Evolutionary conservation across 2,888 invertebrate species (phyloP).

Genomic region (Dasysyrphus albostriatus): DNA sequence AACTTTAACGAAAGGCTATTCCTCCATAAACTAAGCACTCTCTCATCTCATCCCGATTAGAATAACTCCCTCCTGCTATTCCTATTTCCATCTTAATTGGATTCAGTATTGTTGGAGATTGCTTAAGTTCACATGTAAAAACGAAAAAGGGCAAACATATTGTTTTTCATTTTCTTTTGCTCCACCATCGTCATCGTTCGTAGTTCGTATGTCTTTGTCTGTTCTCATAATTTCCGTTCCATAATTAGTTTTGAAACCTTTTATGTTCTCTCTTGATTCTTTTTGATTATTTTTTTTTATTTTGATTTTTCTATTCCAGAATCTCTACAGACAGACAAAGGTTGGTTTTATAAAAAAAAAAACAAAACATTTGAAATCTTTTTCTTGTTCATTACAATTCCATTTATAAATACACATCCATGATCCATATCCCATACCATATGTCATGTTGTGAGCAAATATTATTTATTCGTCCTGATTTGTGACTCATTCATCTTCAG

Average conservation of each 20-base stretch:
- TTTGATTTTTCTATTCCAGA: constrained; percentile 14
- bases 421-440: background rate
- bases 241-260: constrained; percentile 71
- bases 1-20: constrained; percentile 35
- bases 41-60: constrained; percentile 4
- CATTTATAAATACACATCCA: background rate
- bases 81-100: constrained; percentile 58
- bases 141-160: constrained; percentile 30
- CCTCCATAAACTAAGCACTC: background rate
- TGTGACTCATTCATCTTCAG: background rate
- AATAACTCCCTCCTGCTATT: background rate
- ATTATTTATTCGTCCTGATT: background rate
- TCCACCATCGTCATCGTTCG: constrained; percentile 9
- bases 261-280: constrained; percentile 50
- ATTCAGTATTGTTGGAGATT: constrained; percentile 54
- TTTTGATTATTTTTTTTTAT: constrained; percentile 66
- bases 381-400: constrained; percentile 2
- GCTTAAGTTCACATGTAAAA: constrained; percentile 45
- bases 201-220: constrained; percentile 26
- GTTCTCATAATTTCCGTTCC: constrained; percentile 74
- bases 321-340: background rate
- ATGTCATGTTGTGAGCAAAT: background rate
- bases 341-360: background rate
- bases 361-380: background rate
- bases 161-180: constrained; percentile 30